Evolutionary conservation across 2,797 vertebrate genomes (phyloP).

Genomic region (Margarornis squamiger): DNA sequence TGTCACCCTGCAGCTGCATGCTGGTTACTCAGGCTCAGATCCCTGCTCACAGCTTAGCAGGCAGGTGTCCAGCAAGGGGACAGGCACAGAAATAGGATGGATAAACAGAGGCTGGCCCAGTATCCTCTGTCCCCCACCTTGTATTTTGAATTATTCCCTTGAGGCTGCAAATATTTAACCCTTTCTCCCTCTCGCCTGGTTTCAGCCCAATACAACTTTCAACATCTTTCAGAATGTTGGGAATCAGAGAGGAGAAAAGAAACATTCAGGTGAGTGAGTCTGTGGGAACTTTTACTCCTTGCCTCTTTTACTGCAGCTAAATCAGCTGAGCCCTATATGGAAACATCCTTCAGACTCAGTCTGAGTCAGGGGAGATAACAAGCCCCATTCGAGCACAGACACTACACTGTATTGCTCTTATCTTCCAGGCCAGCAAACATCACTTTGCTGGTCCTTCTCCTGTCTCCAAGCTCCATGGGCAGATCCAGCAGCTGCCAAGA

Average conservation of each 20-base stretch:
- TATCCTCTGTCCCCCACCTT: background rate
- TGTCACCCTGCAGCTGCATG: background rate
- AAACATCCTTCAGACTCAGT: background rate
- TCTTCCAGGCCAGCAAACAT: background rate
- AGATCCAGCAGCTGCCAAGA: background rate
- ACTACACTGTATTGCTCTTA: background rate
- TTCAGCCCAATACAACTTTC: background rate
- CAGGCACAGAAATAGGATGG: background rate
- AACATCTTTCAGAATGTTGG: background rate
- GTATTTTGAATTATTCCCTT: background rate
- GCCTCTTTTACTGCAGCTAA: background rate
- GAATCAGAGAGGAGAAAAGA: background rate
- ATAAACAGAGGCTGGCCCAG: background rate
- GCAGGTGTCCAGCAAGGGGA: background rate
- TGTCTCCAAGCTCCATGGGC: background rate
- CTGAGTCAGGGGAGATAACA: background rate
- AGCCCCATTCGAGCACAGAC: fast-evolving
- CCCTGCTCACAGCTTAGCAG: background rate
- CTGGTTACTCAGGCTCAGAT: background rate
- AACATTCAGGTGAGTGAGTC: background rate
- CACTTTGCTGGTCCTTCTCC: background rate
- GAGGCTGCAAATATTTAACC: background rate
- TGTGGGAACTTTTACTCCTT: background rate
- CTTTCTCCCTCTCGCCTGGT: background rate
- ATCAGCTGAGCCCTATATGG: background rate